A percentile compares a stretch with the other conserved stretches of the same genome.
Evolutionary conservation across 53 echinoderm and acorn worm genomes (phyloP).

Genomic region (Stichopus horrens): DNA sequence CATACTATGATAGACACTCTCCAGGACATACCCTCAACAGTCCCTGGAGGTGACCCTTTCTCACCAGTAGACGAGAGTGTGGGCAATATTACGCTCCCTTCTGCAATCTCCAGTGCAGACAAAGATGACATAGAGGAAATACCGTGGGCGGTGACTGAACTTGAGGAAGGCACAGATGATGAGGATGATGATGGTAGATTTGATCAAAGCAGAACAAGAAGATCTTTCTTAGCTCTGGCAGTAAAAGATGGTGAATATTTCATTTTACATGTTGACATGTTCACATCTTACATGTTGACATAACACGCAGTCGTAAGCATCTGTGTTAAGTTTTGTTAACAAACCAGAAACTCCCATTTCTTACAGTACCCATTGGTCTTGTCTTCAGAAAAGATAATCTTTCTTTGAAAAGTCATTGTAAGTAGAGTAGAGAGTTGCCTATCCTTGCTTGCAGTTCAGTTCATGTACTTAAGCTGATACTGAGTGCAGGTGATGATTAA

Average conservation of each 20-base stretch:
- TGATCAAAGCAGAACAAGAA: conserved; percentile 1
- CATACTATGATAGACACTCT: neutral
- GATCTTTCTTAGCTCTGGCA: conserved; percentile 18
- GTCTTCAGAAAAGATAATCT: too few relatives aligned
- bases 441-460: too few relatives aligned
- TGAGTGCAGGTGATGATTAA: too few relatives aligned
- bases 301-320: too few relatives aligned
- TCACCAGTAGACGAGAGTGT: neutral
- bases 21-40: neutral
- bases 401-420: too few relatives aligned
- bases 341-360: too few relatives aligned
- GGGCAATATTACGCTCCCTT: neutral
- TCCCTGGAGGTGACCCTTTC: neutral
- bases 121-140: conserved; percentile 13
- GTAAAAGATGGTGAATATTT: neutral
- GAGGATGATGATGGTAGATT: neutral
- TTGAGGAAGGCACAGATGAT: neutral
- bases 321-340: too few relatives aligned
- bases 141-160: conserved; percentile 20
- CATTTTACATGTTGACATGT: neutral
- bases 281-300: too few relatives aligned
- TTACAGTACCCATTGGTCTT: too few relatives aligned
- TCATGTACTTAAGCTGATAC: too few relatives aligned
- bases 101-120: neutral
- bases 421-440: too few relatives aligned